These are phyloP conservation scores for Helostoma temminkii DNA, from an alignment of 2,797 vertebrate species.

Conservation along the genomic window DNA sequence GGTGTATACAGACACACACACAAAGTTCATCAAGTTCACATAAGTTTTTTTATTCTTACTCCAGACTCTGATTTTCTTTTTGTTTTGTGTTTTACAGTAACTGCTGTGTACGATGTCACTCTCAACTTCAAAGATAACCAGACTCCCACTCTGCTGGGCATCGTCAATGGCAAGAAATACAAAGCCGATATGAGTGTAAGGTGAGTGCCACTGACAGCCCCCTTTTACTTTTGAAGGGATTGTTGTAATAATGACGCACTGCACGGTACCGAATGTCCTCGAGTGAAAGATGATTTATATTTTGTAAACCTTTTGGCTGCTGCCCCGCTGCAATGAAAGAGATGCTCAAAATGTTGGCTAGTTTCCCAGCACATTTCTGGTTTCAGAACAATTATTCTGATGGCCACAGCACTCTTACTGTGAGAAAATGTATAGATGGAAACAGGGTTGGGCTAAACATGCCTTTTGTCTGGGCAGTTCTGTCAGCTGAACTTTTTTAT, in stretches of 20 bases:
- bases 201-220: constrained; percentile 74
- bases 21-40: neutral
- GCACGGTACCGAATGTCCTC: constrained; percentile 17
- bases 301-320: constrained; percentile 31
- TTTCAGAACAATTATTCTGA: constrained; percentile 30
- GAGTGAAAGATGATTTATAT: constrained; percentile 40
- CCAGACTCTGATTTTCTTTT: neutral
- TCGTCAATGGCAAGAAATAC: constrained; percentile 95
- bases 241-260: constrained; percentile 20
- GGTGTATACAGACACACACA: neutral
- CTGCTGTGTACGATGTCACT: constrained; percentile 96
- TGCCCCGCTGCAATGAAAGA: constrained; percentile 26
- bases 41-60: neutral
- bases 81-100: constrained; percentile 79
- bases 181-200: constrained; percentile 95
- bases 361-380: constrained; percentile 39
- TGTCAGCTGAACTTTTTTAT: no score
- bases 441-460: neutral
- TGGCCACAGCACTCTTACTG: constrained; percentile 2
- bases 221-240: constrained; percentile 2
- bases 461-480: neutral
- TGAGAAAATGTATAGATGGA: constrained; percentile 9
- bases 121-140: constrained; percentile 97
- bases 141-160: constrained; percentile 94
- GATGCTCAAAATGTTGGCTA: constrained; percentile 31